Conservation (phyloP, 92 coral and sea anemone genomes). For the Porites lobata region DNA sequence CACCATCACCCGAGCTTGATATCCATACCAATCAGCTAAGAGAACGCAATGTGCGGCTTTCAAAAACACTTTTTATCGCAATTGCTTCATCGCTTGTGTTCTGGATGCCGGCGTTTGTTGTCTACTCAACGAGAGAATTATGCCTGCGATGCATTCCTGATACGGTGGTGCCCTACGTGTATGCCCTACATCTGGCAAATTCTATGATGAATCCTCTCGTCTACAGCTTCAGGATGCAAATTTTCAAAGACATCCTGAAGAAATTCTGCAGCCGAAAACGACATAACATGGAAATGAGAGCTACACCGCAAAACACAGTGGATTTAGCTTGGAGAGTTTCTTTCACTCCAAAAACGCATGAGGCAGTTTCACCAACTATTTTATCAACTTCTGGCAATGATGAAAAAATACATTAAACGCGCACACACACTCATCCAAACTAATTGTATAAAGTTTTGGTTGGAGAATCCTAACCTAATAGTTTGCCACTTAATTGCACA, state of each 20-base stretch:
- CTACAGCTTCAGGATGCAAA: constrained; percentile 11
- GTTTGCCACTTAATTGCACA: too few relatives aligned
- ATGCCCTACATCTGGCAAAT: constrained; percentile 5
- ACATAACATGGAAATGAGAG: not conserved
- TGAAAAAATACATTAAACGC: too few relatives aligned
- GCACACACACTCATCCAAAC: too few relatives aligned
- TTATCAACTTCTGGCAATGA: too few relatives aligned
- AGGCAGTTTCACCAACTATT: too few relatives aligned
- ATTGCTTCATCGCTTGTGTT: not conserved
- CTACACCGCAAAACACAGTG: not conserved
- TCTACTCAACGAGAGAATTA: not conserved
- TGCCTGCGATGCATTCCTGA: not conserved
- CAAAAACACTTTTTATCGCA: not conserved
- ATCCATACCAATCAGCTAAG: not conserved
- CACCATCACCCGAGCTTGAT: not conserved
- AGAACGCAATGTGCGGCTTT: not conserved
- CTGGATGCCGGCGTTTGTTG: constrained; percentile 9
- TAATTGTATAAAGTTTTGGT: too few relatives aligned
- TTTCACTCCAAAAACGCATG: too few relatives aligned
- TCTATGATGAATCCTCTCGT: constrained; percentile 18
- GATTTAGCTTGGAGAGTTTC: too few relatives aligned
- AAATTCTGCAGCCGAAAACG: not conserved
- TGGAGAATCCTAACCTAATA: too few relatives aligned
- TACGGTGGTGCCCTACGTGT: too few relatives aligned
- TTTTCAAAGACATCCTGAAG: not conserved